These are phyloP conservation scores for Leucozona laternaria DNA, from an alignment of 2,888 invertebrate genomes.

Conservation along the genomic window DNA sequence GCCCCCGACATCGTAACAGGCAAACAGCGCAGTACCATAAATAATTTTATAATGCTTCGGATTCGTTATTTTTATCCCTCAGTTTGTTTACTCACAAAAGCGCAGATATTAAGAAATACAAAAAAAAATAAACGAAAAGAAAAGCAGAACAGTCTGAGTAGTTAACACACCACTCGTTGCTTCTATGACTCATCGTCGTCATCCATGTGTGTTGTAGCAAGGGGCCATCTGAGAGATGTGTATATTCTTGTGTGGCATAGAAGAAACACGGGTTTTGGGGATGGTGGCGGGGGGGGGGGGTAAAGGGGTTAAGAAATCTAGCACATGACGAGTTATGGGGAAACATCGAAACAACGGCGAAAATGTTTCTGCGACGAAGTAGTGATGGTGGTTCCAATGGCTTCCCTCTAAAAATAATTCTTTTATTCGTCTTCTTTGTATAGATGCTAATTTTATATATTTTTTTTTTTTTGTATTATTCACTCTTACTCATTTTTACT, in stretches of 20 bases:
- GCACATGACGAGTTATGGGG: conserved; percentile 74
- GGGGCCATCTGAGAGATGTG: conserved; percentile 59
- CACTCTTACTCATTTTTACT: conserved; percentile 61
- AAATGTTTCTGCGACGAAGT: conserved; percentile 40
- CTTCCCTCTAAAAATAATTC: conserved; percentile 64
- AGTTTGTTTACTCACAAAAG: conserved; percentile 76
- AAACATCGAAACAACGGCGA: conserved; percentile 58
- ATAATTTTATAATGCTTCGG: conserved; percentile 63
- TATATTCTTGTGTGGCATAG: conserved; percentile 17
- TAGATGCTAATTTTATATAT: conserved; percentile 64
- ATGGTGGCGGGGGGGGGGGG: conserved; percentile 20
- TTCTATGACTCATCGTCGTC: conserved; percentile 68
- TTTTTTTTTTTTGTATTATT: conserved; percentile 6
- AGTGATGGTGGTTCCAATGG: conserved; percentile 60
- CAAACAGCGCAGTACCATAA: conserved; percentile 32
- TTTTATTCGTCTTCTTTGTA: conserved; percentile 40
- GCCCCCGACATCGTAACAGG: conserved; percentile 45
- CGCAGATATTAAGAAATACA: conserved; percentile 64
- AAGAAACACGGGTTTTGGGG: conserved; percentile 19
- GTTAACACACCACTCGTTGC: conserved; percentile 73
- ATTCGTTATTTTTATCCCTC: conserved; percentile 73
- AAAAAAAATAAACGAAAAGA: conserved; percentile 43
- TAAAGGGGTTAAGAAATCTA: conserved; percentile 74
- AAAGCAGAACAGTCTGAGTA: conserved; percentile 63
- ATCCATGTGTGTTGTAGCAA: conserved; percentile 66